Evolutionary conservation across 1,140 invertebrate genomes (phyloP), one percentile per base, ranked within the genome.

Genomic region (Trinorchestia longiramus): DNA sequence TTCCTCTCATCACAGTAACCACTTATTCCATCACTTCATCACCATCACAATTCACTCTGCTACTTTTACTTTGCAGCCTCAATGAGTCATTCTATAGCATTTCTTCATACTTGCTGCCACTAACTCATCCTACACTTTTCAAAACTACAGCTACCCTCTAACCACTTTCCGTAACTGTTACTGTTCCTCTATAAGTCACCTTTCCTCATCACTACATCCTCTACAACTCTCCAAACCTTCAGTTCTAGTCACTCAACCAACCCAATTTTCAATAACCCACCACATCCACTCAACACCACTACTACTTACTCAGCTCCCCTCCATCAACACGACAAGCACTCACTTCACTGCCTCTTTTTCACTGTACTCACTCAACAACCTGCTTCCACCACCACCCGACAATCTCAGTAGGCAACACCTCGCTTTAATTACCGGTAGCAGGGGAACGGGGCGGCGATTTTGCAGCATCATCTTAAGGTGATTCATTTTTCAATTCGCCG

Each of bases 401-500:
- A 3, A 77, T 77, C 28, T 19, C 62, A 77, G 62, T 77, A 77
- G 62, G 62, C 62, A 77, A 77, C 62, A 77, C 62, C 62, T 77
- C 62, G 62, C 88, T 91, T 91, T 91, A 91, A 91, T 91, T 91
- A 91, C 88, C 88, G 41, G 88, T 91, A 91, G 88, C 88, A 43
- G 43, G 43, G 41, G 43, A 43, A 43, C 41, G 88, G 43, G 28
- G 88, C 4, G 41, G 41, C 11, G 43, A 91, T 91, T 91, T 91
- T 91, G 88, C 88, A 42, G 41, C 88, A 91, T 91, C 88, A 91
- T 91, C 88, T 91, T 43, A 42, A 42, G 88, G 88, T 91, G 88
- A 91, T 91, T 91, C 88, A 91, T 91, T 91, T 91, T 91, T 91
- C 88, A 91, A 91, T 91, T 91, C 88, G 41, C 88, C 88, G 88